These are phyloP conservation scores for Anarhynchus alexandrinus DNA, from an alignment of 2,113 vertebrate genomes.

Conservation along the genomic window DNA sequence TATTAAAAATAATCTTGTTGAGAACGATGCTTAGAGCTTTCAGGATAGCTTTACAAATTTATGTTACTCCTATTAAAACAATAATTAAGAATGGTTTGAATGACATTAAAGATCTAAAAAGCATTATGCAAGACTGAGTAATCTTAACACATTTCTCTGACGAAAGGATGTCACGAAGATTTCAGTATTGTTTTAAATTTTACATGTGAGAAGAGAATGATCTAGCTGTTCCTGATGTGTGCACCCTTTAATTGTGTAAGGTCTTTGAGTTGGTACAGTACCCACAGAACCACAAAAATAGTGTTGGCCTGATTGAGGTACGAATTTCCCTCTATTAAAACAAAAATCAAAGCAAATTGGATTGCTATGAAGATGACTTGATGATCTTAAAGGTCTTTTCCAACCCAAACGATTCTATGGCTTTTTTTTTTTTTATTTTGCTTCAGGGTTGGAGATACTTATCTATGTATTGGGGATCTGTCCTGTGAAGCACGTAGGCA, in stretches of 20 bases:
- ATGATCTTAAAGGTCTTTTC: neutral
- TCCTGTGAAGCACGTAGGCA: neutral
- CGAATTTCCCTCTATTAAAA: neutral
- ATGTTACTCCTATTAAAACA: neutral
- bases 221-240: neutral
- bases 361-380: neutral
- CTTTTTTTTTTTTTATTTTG: neutral
- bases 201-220: neutral
- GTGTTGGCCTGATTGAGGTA: neutral
- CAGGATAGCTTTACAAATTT: neutral
- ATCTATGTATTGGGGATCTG: neutral
- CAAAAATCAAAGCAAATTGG: neutral
- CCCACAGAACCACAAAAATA: neutral
- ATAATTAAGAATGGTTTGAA: neutral
- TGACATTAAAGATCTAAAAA: neutral
- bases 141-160: neutral
- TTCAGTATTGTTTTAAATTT: neutral
- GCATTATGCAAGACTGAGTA: neutral
- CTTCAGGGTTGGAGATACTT: neutral
- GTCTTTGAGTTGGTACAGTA: neutral
- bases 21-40: neutral
- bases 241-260: neutral
- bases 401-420: neutral
- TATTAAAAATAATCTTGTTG: neutral
- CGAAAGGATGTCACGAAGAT: neutral